Evolutionary conservation across 2,888 invertebrate genomes (phyloP), one percentile per base, ranked within the genome.

Genomic region (Polylopha cassiicola): DNA sequence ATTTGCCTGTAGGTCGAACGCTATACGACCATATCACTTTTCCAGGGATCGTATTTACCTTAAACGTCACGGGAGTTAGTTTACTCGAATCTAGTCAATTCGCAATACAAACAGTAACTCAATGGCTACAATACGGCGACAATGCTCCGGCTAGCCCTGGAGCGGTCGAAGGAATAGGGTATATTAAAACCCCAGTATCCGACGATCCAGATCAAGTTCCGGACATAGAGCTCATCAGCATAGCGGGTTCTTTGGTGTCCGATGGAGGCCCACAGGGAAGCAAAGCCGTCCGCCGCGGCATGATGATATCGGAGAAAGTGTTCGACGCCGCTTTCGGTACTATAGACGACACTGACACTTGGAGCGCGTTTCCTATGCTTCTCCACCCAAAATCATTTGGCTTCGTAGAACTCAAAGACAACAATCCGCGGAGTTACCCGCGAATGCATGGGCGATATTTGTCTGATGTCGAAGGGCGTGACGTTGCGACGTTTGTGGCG

Each of bases 351-450:
- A 67, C 53, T 2, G 73, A 89, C 21, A 74, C 87, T 0, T 90
- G 89, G 67, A 87, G 84, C 60, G 79, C 89, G 29, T 87, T 89
- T 34, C 89, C 90, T 1, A 88, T 90, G 86, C 64, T 90, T 1
- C 55, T 94, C 72, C 85, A 91, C 30, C 91, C 93, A 0, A 89
- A 88, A 55, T 91, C 91, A 16, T 84, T 87, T n/a, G 94, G 94
- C 1, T 76, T 78, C 38, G 66, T 94, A 8, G 88, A 88, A 56
- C 73, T 94, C 7, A 87, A 84, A 54, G 87, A 89, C 31, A 87
- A 63, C 0, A 88, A 93, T 64, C 92, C 92, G 0, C 81, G 86
- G 10, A 87, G 89, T 11, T 86, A 89, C 53, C 93, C 93, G 0
- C 65, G 86, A 23, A 87, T 94, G 41, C 87, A 89, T 48, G 88